Conservation (phyloP, 2,888 invertebrate species). For the Pammene fasciana region DNA sequence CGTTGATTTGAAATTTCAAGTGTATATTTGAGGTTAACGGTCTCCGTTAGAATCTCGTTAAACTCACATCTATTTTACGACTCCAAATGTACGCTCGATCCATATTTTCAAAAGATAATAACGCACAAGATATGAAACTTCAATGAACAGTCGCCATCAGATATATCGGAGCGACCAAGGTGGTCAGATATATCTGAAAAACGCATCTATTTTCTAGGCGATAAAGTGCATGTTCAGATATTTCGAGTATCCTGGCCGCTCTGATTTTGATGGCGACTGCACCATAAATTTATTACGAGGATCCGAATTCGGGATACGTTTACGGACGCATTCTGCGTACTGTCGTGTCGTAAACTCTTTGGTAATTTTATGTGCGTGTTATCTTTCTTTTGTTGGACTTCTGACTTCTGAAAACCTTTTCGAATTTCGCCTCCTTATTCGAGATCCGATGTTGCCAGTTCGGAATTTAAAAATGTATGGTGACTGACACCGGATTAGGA, state of each 20-base stretch:
- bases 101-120: slow-evolving; percentile 65
- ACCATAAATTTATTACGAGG: slow-evolving; percentile 53
- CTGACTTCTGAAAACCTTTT: slow-evolving; percentile 35
- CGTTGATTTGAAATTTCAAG: slow-evolving; percentile 23
- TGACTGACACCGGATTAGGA: too few relatives aligned
- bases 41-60: slow-evolving; percentile 43
- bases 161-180: too few relatives aligned
- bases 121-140: slow-evolving; percentile 52
- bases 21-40: slow-evolving; percentile 31
- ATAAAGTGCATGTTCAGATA: too few relatives aligned
- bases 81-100: slow-evolving; percentile 49
- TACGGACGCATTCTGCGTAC: slow-evolving; percentile 30
- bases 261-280: too few relatives aligned
- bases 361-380: slow-evolving; percentile 50
- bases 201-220: too few relatives aligned
- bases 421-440: neutral
- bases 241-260: too few relatives aligned
- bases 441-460: neutral
- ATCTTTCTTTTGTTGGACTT: slow-evolving; percentile 48
- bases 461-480: neutral
- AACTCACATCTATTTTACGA: slow-evolving; percentile 48
- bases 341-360: slow-evolving; percentile 51
- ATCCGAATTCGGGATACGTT: slow-evolving; percentile 43
- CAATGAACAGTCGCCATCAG: too few relatives aligned
- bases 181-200: too few relatives aligned